Base-by-base conservation (phyloP, 1,140 invertebrate genomes). In the Anastrepha ludens region DNA sequence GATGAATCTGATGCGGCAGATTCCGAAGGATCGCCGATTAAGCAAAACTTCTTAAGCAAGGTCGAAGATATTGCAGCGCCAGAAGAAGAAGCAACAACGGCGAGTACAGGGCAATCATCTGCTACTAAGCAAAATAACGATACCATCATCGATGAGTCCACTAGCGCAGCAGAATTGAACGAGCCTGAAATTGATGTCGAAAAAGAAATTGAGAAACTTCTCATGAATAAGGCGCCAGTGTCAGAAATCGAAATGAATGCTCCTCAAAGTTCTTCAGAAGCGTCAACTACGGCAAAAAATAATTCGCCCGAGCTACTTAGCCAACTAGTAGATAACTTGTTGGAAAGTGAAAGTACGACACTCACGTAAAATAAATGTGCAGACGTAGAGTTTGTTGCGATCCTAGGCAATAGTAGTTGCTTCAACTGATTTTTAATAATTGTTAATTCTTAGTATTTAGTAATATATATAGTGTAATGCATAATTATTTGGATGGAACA, bases 141-240 rank as follows among this genome's bases (percentile, higher is more conserved):
- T 59, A 29, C 58, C 8, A 59, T 15, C 13, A 62, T 50, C 6
- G 62, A 62, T 6, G 7, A 60, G 9, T 7, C 55, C n/a, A 47
- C 29, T 20, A 59, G 8, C 8, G 85, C 39, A 7, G 55, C 55
- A 2, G 58, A 86, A 86, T 58, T 81, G 15, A 78, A 70, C n/a
- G 67, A 87, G 47, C 20, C 55, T 4, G 65, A 87, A 60, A 74
- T 87, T 39, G 87, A 87, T 65, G 87, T 87, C 15, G 74, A 87
- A 62, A 85, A 87, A 29, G 87, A 87, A 85, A 87, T 87, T 39
- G 87, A 87, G 81, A 65, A 55, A 47, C n/a, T 87, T 9, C 17
- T 85, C 7, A 58, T 20, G 55, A 44, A 44, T 11, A 59, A 87
- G 9, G 47, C 44, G 47, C 39, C 17, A 78, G 6, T 74, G 86